These are phyloP conservation scores for Channa argus DNA, from an alignment of 2,113 vertebrate genomes.

Conservation along the genomic window DNA sequence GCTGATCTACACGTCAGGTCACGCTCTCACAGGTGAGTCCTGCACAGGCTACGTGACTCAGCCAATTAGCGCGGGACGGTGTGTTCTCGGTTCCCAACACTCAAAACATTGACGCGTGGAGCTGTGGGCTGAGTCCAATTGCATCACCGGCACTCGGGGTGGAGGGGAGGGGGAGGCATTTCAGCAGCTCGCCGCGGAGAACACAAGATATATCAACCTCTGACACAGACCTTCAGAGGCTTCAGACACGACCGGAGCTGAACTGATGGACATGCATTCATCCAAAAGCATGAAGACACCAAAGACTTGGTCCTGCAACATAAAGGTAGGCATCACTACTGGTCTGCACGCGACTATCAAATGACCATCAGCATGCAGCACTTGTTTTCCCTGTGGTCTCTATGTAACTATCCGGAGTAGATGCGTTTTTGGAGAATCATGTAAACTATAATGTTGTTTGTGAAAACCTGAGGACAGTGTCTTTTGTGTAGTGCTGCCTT, in stretches of 20 bases:
- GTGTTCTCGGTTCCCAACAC: slow-evolving; percentile 44
- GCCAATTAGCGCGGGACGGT: slow-evolving; percentile 27
- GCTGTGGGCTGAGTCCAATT: slow-evolving; percentile 68
- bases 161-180: no score
- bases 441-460: no score
- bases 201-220: not conserved
- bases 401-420: no score
- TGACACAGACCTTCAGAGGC: slow-evolving; percentile 4
- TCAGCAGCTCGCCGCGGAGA: slow-evolving; percentile 9
- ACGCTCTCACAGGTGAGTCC: slow-evolving; percentile 36
- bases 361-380: not conserved
- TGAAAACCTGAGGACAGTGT: no score
- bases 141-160: slow-evolving; percentile 56
- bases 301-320: slow-evolving; percentile 54
- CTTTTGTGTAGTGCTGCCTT: no score
- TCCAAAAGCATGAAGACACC: slow-evolving; percentile 56
- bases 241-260: slow-evolving; percentile 8
- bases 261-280: slow-evolving; percentile 62
- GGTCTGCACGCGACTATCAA: no score
- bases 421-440: no score
- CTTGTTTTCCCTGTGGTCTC: not conserved
- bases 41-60: slow-evolving; percentile 38
- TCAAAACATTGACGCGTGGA: slow-evolving; percentile 70
- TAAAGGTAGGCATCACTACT: slow-evolving; percentile 74
- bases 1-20: not conserved